Conservation (phyloP, 2,797 vertebrate species). For the Allenopithecus nigroviridis region DNA sequence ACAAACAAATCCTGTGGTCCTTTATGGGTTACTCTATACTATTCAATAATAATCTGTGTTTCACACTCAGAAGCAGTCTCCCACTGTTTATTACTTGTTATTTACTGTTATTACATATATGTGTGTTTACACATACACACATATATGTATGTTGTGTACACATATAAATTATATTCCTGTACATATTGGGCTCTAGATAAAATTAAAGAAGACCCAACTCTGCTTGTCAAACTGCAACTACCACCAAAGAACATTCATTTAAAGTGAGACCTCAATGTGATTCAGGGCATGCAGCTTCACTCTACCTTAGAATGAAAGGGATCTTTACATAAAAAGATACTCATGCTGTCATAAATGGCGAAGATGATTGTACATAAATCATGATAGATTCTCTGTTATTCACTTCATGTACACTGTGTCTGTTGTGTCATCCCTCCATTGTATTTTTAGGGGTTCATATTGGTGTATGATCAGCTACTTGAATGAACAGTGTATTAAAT, state of each 20-base stretch:
- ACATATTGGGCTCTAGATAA: neutral
- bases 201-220: neutral
- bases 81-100: neutral
- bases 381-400: neutral
- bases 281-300: neutral
- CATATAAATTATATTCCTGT: neutral
- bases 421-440: neutral
- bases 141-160: neutral
- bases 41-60: neutral
- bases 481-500: neutral
- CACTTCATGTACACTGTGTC: neutral
- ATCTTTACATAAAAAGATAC: neutral
- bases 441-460: neutral
- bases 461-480: neutral
- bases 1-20: neutral
- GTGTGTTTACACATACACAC: neutral
- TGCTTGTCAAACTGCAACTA: neutral
- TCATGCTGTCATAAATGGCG: neutral
- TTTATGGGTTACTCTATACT: neutral
- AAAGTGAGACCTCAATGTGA: neutral
- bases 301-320: neutral
- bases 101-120: neutral
- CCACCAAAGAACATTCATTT: neutral
- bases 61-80: neutral
- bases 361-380: neutral